phyloP scores from a whole-genome alignment of 2,888 invertebrate genomes.

The Ceramica pisi region DNA sequence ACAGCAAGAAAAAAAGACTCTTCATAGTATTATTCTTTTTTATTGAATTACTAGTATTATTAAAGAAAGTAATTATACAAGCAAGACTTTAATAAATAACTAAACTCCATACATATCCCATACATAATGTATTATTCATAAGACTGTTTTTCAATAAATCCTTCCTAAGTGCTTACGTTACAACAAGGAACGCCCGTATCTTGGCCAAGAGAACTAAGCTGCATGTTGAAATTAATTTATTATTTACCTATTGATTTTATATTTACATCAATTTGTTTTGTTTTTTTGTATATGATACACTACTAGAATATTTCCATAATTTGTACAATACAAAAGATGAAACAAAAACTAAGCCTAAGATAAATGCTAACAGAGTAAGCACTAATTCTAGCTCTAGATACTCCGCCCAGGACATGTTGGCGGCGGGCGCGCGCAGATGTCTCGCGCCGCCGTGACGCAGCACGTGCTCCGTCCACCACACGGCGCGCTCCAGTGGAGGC shows the following conservation, averaged over 20 bases:
- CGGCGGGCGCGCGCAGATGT: slow-evolving; percentile 70
- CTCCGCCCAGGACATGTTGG: slow-evolving; percentile 55
- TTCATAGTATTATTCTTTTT: background rate
- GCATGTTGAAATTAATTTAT: background rate
- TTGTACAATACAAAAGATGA: background rate
- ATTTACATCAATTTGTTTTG: background rate
- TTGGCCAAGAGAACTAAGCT: background rate
- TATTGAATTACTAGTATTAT: no score
- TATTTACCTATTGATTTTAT: background rate
- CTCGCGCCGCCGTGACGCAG: slow-evolving; percentile 69
- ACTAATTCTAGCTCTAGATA: slow-evolving; percentile 48
- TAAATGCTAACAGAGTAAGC: slow-evolving; percentile 9
- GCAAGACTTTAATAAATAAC: no score
- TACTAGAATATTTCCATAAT: slow-evolving; percentile 8
- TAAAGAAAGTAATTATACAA: background rate
- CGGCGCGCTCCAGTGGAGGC: slow-evolving; percentile 68
- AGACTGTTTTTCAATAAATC: background rate
- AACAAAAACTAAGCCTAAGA: background rate
- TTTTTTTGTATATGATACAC: background rate
- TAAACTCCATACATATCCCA: no score
- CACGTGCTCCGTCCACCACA: slow-evolving; percentile 77
- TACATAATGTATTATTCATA: background rate
- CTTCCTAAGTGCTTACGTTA: background rate
- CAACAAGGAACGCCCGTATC: background rate
- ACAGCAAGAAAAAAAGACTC: no score